Evolutionary conservation across 2,113 vertebrate species (phyloP), one percentile per base, ranked within the genome.

Genomic region (Macrotis lagotis): DNA sequence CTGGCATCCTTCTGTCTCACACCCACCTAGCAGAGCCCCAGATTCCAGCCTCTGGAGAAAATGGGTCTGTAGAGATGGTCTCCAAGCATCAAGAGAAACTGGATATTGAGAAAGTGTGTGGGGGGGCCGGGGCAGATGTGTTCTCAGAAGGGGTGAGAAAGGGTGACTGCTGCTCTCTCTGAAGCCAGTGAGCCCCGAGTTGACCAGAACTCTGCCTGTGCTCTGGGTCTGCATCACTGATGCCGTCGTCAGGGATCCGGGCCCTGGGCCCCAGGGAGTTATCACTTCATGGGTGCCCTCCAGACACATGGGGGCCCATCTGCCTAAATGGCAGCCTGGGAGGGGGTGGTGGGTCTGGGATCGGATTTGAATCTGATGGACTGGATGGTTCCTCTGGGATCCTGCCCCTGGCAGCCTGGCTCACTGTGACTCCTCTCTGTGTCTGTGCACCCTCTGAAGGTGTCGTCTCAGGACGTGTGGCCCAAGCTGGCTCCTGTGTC

Each of bases 401-500:
- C n/a, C n/a, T n/a, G n/a, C 14, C 50, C 12, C 3, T 1, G 12
- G 31, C 2, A 48, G 28, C 2, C 55, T 37, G 49, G 0, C 44
- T 9, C 2, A 0, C 3, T 12, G 10, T 51, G 28, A n/a, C 88
- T 59, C 28, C 2, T 26, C 8, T 92, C 52, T 14, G 0, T 51
- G 37, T 2, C 50, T 7, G 89, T 89, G 52, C 26, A 28, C 53
- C 55, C 1, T 0, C 7, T 11, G 59, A 50, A 31, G 0, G 2
- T 11, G 24, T 28, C 51, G 89, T 95, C 95, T 0, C 55, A 89
- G 90, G 97, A 97, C 37, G 93, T 97, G 7, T 28, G 97, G 95
- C 66, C 96, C 12, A 5, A 51, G 11, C 26, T 89, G 53, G 96
- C 96, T 47, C 95, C 94, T 22, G 97, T 97, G 94, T 98, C 98